Conservation (phyloP, 2,797 vertebrate genomes). For the Spondyliosoma cantharus region DNA sequence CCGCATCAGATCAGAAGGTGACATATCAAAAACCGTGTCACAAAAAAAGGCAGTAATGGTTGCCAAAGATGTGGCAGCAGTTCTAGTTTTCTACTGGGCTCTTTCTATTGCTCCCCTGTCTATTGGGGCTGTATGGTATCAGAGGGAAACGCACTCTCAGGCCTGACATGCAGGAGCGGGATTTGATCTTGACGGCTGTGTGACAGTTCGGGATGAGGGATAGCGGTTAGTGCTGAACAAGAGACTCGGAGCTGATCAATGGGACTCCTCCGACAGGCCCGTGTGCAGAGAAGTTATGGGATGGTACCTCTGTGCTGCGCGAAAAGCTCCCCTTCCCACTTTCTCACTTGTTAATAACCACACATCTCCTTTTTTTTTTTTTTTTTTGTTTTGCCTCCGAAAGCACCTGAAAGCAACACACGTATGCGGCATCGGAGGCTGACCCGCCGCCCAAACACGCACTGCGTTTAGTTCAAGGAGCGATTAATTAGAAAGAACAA, state of each 20-base stretch:
- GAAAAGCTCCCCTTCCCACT: slow-evolving; percentile 74
- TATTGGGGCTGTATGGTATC: slow-evolving; percentile 82
- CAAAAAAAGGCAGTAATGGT: slow-evolving; percentile 82
- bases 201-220: slow-evolving; percentile 93
- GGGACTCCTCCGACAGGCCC: slow-evolving; percentile 81
- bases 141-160: slow-evolving; percentile 89
- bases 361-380: slow-evolving; percentile 41
- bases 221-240: slow-evolving; percentile 93
- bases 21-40: slow-evolving; percentile 94
- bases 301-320: slow-evolving; percentile 89
- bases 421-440: not conserved
- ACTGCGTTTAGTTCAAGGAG: not conserved
- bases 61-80: slow-evolving; percentile 80
- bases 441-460: slow-evolving; percentile 12
- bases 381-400: slow-evolving; percentile 34
- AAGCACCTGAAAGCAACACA: slow-evolving; percentile 32
- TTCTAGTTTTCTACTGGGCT: slow-evolving; percentile 78
- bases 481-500: not conserved
- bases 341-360: slow-evolving; percentile 66
- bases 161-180: slow-evolving; percentile 89
- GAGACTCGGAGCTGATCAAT: slow-evolving; percentile 92
- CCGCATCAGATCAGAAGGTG: slow-evolving; percentile 94
- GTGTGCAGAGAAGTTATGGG: slow-evolving; percentile 91
- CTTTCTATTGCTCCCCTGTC: slow-evolving; percentile 76
- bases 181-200: slow-evolving; percentile 93